Percentiles rank a stretch among this genome's conserved stretches.
Conservation (phyloP, 2,888 invertebrate genomes). For the Pharmacophagus antenor region DNA sequence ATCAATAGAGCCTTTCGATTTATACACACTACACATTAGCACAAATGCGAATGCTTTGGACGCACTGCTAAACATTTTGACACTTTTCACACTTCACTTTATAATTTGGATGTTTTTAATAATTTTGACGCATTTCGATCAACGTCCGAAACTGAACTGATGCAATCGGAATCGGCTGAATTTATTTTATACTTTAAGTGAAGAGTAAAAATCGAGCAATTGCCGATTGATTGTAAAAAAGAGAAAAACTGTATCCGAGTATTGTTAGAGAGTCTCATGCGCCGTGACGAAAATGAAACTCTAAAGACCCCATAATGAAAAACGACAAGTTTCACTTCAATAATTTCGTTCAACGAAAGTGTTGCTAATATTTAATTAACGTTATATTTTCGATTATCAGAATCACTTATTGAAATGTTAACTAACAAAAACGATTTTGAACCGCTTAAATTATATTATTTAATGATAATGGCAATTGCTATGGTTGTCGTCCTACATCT, state of each 20-base stretch:
- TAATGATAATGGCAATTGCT: neutral
- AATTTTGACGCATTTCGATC: constrained; percentile 53
- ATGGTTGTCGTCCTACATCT: neutral
- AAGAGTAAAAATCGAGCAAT: constrained; percentile 52
- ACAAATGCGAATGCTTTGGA: constrained; percentile 45
- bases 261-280: constrained; percentile 46
- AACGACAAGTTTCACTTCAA: constrained; percentile 47
- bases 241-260: constrained; percentile 49
- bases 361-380: constrained; percentile 15
- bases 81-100: constrained; percentile 37
- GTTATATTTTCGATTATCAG: constrained; percentile 5
- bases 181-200: constrained; percentile 65
- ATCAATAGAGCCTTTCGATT: constrained; percentile 53
- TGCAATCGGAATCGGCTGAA: constrained; percentile 45
- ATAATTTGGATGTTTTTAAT: constrained; percentile 29
- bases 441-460: neutral
- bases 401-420: constrained; percentile 17
- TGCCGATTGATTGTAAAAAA: constrained; percentile 53
- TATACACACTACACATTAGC: constrained; percentile 47
- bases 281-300: constrained; percentile 20
- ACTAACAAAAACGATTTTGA: neutral
- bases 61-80: constrained; percentile 57
- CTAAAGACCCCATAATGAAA: constrained; percentile 37
- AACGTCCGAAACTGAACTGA: constrained; percentile 54
- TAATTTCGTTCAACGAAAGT: constrained; percentile 25